Evolutionary conservation across 2,888 invertebrate species (phyloP), one percentile per base, ranked within the genome.

Genomic region (Meghimatium bilineatum): DNA sequence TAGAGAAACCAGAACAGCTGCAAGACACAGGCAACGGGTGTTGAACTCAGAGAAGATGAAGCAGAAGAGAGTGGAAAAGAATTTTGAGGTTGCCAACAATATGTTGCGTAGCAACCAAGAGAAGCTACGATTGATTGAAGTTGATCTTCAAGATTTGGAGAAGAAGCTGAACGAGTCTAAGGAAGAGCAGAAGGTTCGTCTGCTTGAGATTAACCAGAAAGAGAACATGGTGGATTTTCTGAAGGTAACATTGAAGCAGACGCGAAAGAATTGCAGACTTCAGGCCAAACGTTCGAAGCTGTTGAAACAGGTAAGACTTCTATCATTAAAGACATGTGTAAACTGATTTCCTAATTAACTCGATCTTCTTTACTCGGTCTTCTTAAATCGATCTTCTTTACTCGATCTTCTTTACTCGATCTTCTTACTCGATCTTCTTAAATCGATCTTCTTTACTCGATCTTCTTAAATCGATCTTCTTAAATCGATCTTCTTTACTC

Each of bases 141-240:
- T 87, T 5, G 92, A 93, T 80, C 86, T 93, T 60, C 88, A 89
- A 79, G 87, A 88, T 29, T 80, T 93, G 69, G 92, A 92, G 78
- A 86, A 88, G 29, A 90, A 91, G 74, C 82, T 93, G 69, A 87
- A 87, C 79, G 86, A 87, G 36, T 91, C 88, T 38, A 87, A 88
- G 77, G 88, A 89, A 56, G 88, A 90, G 67, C 89, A 91, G 86
- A 88, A 89, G 52, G 85, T 85, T 60, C 91, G 91, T 76, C 72
- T 87, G 71, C 90, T 87, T 32, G 91, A 92, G 86, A 90, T 91
- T 80, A 88, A 89, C 74, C 91, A 92, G 82, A 92, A 93, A 82
- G 92, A 93, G 80, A 92, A 89, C 82, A 93, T 93, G 90, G 91
- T 91, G 32, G 92, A 92, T 79, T 93, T 93, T 86, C 87, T 93